Evolutionary conservation across 1,140 invertebrate genomes (phyloP).

Genomic region (Penaeus vannamei): DNA sequence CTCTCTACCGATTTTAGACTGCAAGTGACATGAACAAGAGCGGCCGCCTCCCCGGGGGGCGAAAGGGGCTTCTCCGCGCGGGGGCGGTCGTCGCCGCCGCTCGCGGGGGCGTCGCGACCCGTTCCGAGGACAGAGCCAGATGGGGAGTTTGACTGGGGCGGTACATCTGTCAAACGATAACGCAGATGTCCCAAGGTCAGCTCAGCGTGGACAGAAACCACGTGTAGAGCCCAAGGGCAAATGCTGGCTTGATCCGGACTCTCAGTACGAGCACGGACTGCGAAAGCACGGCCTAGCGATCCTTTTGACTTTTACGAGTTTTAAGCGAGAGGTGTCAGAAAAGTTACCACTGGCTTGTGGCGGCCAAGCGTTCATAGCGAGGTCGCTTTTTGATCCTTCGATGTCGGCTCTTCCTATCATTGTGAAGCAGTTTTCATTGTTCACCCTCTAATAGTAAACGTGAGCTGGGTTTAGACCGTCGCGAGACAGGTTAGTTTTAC

Average conservation of each 20-base stretch:
- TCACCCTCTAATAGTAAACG: slow-evolving; percentile 83
- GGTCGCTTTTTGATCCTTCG: slow-evolving; percentile 88
- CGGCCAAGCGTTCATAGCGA: slow-evolving; percentile 88
- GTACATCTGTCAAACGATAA: slow-evolving; percentile 87
- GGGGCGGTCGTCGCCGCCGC: no score
- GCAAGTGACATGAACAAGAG: no score
- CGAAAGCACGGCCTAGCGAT: slow-evolving; percentile 76
- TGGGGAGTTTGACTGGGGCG: slow-evolving; percentile 87
- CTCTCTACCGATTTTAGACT: no score
- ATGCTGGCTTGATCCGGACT: slow-evolving; percentile 84
- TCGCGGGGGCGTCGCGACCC: no score
- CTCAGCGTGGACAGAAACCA: slow-evolving; percentile 89
- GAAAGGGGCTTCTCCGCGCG: no score
- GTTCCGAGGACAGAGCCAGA: no score
- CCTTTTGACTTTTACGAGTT: slow-evolving; percentile 76
- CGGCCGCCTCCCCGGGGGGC: no score
- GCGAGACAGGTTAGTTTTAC: slow-evolving; percentile 87
- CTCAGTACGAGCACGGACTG: slow-evolving; percentile 76
- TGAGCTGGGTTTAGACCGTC: slow-evolving; percentile 87
- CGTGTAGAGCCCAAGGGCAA: slow-evolving; percentile 87
- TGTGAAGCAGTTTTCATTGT: slow-evolving; percentile 88
- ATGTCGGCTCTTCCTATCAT: slow-evolving; percentile 90
- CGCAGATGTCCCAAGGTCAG: slow-evolving; percentile 88
- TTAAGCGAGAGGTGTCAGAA: slow-evolving; percentile 85
- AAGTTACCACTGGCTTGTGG: slow-evolving; percentile 89